Percentiles rank a stretch among this genome's conserved stretches.
Evolutionary conservation across 2,888 invertebrate genomes (phyloP).

Genomic region (Hydriomena furcata): DNA sequence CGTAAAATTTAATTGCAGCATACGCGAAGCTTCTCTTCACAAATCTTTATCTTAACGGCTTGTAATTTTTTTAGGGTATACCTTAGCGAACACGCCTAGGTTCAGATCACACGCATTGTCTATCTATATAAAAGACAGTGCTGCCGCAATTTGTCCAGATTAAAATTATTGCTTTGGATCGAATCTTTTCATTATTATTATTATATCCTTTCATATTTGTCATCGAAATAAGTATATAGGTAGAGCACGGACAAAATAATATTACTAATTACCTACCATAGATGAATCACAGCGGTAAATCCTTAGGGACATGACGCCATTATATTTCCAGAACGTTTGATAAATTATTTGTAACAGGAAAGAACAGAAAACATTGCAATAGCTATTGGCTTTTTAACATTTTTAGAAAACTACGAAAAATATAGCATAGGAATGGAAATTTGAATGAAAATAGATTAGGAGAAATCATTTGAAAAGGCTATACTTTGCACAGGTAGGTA

Average conservation of each 20-base stretch:
- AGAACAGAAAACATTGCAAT: neutral
- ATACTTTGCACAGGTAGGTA: conserved; percentile 9
- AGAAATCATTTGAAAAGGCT: neutral
- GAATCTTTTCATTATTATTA: neutral
- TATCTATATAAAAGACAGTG: neutral
- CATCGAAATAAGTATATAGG: neutral
- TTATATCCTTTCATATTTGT: neutral
- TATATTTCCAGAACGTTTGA: conserved; percentile 4
- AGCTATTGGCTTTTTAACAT: neutral
- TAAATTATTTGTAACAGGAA: neutral
- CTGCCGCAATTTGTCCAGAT: conserved; percentile 1
- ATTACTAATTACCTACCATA: conserved; percentile 5
- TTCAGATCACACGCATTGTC: no score
- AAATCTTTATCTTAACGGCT: conserved; percentile 3
- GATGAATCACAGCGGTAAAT: conserved; percentile 9
- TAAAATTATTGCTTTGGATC: neutral
- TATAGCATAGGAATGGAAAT: neutral
- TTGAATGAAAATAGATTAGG: neutral
- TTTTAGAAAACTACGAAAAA: neutral
- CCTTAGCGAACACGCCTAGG: no score
- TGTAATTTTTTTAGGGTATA: neutral
- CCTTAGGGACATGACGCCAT: conserved; percentile 7
- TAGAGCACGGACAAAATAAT: neutral
- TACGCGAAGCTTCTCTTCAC: conserved; percentile 1
- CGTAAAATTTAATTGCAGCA: conserved; percentile 21